Base-by-base conservation (phyloP, 2,797 vertebrate species). In the Tinamus major region DNA sequence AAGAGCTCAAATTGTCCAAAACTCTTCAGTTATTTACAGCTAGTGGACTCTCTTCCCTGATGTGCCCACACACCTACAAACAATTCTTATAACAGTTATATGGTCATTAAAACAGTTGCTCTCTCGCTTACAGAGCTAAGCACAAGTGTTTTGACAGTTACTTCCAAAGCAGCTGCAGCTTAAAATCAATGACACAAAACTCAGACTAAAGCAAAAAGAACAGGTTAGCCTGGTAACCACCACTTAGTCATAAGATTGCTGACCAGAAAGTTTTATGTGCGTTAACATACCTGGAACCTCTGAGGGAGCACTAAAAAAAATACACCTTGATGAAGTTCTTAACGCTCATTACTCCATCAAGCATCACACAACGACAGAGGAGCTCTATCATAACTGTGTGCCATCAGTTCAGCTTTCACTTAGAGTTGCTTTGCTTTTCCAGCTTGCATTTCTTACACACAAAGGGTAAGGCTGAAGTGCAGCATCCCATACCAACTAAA, bases 211-310 rank as follows among this genome's bases (percentile, higher is more conserved):
- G 27, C 6, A 17, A 33, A 31, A 53, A 58, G 37, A 85, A 33
- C 3, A 24, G 17, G 10, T 55, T 49, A 44, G 31, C 59, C 9
- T 2, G 4, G 23, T 17, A 71, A 29, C 12, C 8, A 24, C 20
- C 33, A 26, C 23, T 65, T 64, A 35, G 9, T 58, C 31, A 62
- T 21, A 81, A 51, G 48, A n/a, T 31, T 65, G 15, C n/a, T 41
- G 33, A 39, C 37, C 33, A 35, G 23, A 13, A 58, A 71, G 27
- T 37, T 14, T 10, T 3, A 37, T 1, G 13, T 56, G 26, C 1
- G 0, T 21, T 21, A 35, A n/a, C 15, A 51, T 69, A 16, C n/a
- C 15, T 51, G 21, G 55, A 55, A 2, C 0, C n/a, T 31, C 6
- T 13, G 3, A 9, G 18, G 21, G 41, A 85, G 24, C 10, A 77